These are phyloP conservation scores for Labroides dimidiatus DNA, from an alignment of 2,797 vertebrate species.

Conservation along the genomic window DNA sequence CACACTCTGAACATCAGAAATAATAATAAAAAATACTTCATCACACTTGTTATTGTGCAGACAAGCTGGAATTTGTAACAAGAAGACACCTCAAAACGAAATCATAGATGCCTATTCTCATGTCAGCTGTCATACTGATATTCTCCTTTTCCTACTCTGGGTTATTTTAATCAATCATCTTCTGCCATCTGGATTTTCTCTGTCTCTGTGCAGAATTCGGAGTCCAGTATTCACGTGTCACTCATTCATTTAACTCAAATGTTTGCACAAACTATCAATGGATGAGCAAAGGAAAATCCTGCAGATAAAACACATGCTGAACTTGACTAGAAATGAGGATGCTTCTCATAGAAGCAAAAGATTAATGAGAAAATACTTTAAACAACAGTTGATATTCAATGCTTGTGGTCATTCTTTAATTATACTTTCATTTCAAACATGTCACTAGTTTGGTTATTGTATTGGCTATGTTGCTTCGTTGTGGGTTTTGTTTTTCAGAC, in stretches of 20 bases:
- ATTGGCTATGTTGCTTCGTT: too few relatives aligned
- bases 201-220: slow-evolving; percentile 32
- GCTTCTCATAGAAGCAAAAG: background rate
- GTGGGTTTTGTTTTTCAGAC: background rate
- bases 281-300: slow-evolving; percentile 41
- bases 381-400: too few relatives aligned
- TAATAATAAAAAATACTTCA: slow-evolving; percentile 32
- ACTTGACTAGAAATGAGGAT: background rate
- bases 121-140: slow-evolving; percentile 14
- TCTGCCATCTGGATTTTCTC: slow-evolving; percentile 36
- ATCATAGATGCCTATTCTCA: slow-evolving; percentile 12
- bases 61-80: slow-evolving; percentile 23
- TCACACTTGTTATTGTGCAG: slow-evolving; percentile 34
- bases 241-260: slow-evolving; percentile 65
- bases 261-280: slow-evolving; percentile 74
- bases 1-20: slow-evolving; percentile 39
- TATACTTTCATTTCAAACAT: too few relatives aligned
- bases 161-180: slow-evolving; percentile 27
- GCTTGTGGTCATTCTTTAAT: too few relatives aligned
- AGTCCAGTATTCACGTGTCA: slow-evolving; percentile 68
- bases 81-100: slow-evolving; percentile 10
- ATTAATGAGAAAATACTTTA: too few relatives aligned
- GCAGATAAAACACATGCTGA: background rate
- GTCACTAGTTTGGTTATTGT: too few relatives aligned
- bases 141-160: slow-evolving; percentile 5